These are phyloP conservation scores for Meteorus sp. DNA, from an alignment of 1,140 invertebrate genomes.

Conservation along the genomic window DNA sequence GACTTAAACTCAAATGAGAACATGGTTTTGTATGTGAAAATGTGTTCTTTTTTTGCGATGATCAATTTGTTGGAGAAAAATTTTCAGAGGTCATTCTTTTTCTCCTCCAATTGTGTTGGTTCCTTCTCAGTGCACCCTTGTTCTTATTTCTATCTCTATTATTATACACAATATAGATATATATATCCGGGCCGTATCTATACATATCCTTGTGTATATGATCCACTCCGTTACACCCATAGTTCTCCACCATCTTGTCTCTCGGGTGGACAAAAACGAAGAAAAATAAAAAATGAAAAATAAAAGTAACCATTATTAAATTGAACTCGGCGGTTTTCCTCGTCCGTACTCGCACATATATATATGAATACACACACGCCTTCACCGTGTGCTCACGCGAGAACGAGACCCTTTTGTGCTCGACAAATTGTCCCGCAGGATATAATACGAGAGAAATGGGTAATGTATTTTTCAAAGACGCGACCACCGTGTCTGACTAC, in stretches of 20 bases:
- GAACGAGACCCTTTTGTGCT: constrained; percentile 40
- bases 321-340: constrained; percentile 42
- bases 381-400: not conserved
- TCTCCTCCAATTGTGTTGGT: constrained; percentile 28
- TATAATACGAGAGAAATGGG: constrained; percentile 26
- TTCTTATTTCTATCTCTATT: constrained; percentile 24
- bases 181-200: too few species aligned
- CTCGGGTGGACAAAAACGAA: constrained; percentile 14
- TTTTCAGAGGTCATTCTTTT: constrained; percentile 12
- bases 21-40: too few species aligned
- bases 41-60: too few species aligned
- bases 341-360: constrained; percentile 31
- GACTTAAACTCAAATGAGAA: too few species aligned
- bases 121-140: constrained; percentile 29
- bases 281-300: constrained; percentile 28
- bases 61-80: not conserved
- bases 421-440: constrained; percentile 39
- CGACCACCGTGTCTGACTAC: constrained; percentile 1
- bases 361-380: too few species aligned
- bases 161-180: too few species aligned
- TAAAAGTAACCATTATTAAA: constrained; percentile 46
- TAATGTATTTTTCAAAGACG: constrained; percentile 39
- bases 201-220: constrained; percentile 14
- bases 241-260: constrained; percentile 28
- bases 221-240: constrained; percentile 28